phyloP scores from a whole-genome alignment of 2,888 invertebrate genomes.

The Agriopis leucophaearia region DNA sequence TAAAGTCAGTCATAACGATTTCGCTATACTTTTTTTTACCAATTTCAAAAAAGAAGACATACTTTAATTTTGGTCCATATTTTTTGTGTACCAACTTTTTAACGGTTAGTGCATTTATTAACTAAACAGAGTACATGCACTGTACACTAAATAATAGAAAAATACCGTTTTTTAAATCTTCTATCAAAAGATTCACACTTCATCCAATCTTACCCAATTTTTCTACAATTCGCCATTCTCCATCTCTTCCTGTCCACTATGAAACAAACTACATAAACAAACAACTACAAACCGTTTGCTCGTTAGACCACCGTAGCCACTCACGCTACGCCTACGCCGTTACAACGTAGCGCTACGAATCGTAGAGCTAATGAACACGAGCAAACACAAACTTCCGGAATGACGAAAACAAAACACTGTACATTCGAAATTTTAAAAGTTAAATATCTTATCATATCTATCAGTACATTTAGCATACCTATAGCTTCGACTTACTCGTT shows the following conservation, averaged over 20 bases:
- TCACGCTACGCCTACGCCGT: slow-evolving; percentile 4
- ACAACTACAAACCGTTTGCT: slow-evolving; percentile 1
- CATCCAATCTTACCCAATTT: too few species aligned
- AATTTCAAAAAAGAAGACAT: too few species aligned
- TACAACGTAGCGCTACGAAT: slow-evolving; percentile 2
- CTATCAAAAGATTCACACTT: too few species aligned
- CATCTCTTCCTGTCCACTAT: background rate
- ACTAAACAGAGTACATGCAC: too few species aligned
- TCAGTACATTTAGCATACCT: background rate
- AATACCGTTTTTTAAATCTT: too few species aligned
- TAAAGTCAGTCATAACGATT: too few species aligned
- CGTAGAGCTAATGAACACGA: slow-evolving; percentile 17
- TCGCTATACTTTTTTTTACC: too few species aligned
- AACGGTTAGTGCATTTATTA: too few species aligned
- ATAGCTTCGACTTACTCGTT: background rate
- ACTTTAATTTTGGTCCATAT: too few species aligned
- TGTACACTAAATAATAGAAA: too few species aligned
- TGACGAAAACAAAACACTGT: background rate
- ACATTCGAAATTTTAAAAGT: slow-evolving; percentile 7
- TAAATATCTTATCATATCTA: background rate
- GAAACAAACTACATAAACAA: slow-evolving; percentile 1
- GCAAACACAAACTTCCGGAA: slow-evolving; percentile 13
- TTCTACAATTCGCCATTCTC: background rate
- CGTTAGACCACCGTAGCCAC: slow-evolving; percentile 8
- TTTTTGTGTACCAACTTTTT: too few species aligned